Evolutionary conservation across 1,140 invertebrate species (phyloP).

Genomic region (Drosophila sp.): DNA sequence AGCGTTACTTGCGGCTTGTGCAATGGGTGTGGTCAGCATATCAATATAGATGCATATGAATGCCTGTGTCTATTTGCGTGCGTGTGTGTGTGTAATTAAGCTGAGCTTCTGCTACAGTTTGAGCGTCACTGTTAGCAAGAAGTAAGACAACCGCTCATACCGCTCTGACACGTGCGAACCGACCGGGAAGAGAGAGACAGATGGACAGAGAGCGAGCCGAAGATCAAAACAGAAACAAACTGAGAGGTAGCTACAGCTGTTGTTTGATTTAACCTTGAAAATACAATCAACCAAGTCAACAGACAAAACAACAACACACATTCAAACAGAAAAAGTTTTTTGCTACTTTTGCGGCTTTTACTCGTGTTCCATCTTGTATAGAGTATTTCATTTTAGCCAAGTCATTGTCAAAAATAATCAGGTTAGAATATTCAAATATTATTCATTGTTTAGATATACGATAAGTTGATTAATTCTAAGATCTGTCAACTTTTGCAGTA

Average conservation of each 20-base stretch:
- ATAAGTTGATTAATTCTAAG: neutral
- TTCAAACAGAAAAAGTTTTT: constrained; percentile 22
- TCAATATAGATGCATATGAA: neutral
- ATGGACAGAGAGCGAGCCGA: constrained; percentile 3
- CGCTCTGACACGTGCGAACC: constrained; percentile 25
- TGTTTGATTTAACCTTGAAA: constrained; percentile 55
- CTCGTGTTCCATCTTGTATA: constrained; percentile 44
- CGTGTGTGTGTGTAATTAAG: constrained; percentile 9
- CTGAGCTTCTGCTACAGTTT: constrained; percentile 32
- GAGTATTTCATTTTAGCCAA: constrained; percentile 29
- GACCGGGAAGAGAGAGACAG: constrained; percentile 16
- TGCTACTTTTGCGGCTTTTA: constrained; percentile 32
- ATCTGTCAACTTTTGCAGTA: neutral
- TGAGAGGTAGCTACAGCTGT: constrained; percentile 37
- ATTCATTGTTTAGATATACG: constrained; percentile 14
- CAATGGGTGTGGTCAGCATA: constrained; percentile 32
- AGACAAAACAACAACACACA: constrained; percentile 1
- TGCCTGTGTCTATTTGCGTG: neutral
- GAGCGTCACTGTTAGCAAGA: neutral
- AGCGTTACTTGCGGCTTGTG: constrained; percentile 8
- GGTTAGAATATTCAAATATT: constrained; percentile 32
- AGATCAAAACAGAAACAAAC: constrained; percentile 42
- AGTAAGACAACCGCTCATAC: neutral
- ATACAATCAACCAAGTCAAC: constrained; percentile 18
- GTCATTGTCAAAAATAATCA: constrained; percentile 44